phyloP scores from a whole-genome alignment of 1,140 invertebrate species.

The Nasonia giraulti region DNA sequence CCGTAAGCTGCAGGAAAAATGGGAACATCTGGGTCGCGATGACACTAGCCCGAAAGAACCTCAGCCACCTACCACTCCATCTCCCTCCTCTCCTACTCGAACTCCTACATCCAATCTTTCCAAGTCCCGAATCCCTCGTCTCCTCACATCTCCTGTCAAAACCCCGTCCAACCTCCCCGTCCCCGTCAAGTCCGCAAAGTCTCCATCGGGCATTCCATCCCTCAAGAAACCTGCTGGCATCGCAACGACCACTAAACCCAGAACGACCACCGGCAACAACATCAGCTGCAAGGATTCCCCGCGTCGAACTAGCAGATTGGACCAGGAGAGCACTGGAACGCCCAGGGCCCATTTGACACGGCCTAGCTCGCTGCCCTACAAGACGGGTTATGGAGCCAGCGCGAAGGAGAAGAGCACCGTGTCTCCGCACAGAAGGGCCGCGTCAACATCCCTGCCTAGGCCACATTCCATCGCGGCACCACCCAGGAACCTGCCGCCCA shows the following conservation, averaged over 20 bases:
- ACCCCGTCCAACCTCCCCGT: constrained; percentile 69
- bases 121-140: constrained; percentile 83
- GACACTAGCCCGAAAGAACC: constrained; percentile 48
- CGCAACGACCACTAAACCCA: constrained; percentile 56
- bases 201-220: constrained; percentile 65
- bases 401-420: constrained; percentile 71
- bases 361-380: constrained; percentile 80
- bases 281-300: constrained; percentile 58
- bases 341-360: constrained; percentile 70
- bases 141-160: constrained; percentile 78
- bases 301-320: constrained; percentile 77
- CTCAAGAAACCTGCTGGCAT: constrained; percentile 59
- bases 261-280: constrained; percentile 51
- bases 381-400: constrained; percentile 71
- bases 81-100: constrained; percentile 71
- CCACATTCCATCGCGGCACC: constrained; percentile 63
- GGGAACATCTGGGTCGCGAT: constrained; percentile 83
- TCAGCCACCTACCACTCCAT: constrained; percentile 59
- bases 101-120: constrained; percentile 62
- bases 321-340: constrained; percentile 71
- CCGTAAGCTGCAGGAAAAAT: constrained; percentile 87
- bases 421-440: constrained; percentile 77
- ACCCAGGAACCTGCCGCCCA: constrained; percentile 63
- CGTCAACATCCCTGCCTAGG: constrained; percentile 77
- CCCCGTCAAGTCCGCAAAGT: constrained; percentile 61